These are phyloP conservation scores for Menidia beryllina DNA, from an alignment of 2,113 vertebrate species.

Conservation along the genomic window DNA sequence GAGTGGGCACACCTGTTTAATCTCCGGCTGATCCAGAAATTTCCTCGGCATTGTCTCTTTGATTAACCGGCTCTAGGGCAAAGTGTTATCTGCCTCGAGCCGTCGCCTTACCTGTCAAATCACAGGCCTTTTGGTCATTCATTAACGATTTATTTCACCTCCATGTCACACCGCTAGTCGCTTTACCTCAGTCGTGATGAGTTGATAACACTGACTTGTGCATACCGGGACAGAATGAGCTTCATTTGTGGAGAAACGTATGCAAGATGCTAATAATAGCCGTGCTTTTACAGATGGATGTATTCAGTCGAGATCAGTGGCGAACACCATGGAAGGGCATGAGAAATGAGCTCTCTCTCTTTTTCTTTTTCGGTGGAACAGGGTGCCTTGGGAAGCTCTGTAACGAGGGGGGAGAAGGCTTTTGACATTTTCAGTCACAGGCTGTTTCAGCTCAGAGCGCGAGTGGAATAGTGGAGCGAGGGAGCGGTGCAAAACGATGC, in stretches of 20 bases:
- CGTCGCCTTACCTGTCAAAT: constrained; percentile 26
- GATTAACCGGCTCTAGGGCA: too few relatives aligned
- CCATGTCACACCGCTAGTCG: background rate
- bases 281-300: constrained; percentile 24
- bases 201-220: background rate
- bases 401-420: constrained; percentile 54
- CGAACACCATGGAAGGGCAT: constrained; percentile 28
- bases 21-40: constrained; percentile 5
- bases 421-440: constrained; percentile 59
- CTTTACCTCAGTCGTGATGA: background rate
- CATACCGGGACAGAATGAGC: background rate
- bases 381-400: constrained; percentile 51
- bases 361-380: constrained; percentile 17
- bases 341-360: constrained; percentile 35
- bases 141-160: constrained; percentile 35
- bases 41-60: too few relatives aligned
- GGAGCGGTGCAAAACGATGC: background rate
- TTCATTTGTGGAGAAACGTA: background rate
- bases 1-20: constrained; percentile 59
- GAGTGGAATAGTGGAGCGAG: constrained; percentile 14
- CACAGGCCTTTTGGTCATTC: constrained; percentile 41
- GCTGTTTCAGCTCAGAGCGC: constrained; percentile 41
- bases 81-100: constrained; percentile 45
- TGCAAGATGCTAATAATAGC: constrained; percentile 24
- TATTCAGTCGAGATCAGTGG: constrained; percentile 33